Evolutionary conservation across 1,140 invertebrate species (phyloP), one percentile per base, ranked within the genome.

Genomic region (Varroa destructor): DNA sequence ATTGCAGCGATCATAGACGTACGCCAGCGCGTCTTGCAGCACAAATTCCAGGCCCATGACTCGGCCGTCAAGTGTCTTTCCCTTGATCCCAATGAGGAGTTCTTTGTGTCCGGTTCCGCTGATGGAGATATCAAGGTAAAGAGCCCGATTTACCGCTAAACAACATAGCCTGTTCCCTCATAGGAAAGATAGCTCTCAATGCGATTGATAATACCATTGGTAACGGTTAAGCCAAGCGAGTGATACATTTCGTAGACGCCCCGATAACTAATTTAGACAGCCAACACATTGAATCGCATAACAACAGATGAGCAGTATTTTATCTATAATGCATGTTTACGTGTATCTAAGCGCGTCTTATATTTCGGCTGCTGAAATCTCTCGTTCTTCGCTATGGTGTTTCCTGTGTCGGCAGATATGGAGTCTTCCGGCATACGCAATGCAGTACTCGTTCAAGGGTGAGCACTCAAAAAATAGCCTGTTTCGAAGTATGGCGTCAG

Each of bases 121-220:
- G 95, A 99, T 81, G 96, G 96, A 40, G 93, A 98, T 81, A 95
- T 99, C 74, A 98, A 98, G 86, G 94, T 96, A 80, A 75, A 72
- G 72, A 6, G 14, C 6, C 37, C 10, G 6, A 6, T 37, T 57
- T 43, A 25, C 70, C 6, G 6, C 57, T 61, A 71, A 43, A 58
- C n/a, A 71, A 40, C 36, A 25, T 55, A 6, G 14, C 6, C 57
- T 14, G 42, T 71, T 51, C 36, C 46, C 12, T 14, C 5, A 37
- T 54, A 40, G 54, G 42, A 46, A 42, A 56, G 14, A 72, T 64
- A 14, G 25, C 25, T 25, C 25, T 25, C 25, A 25, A 25, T 25
- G 25, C 25, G 25, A 25, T 25, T 25, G 25, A 25, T 25, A 25
- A 25, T 25, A 25, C 25, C 25, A 25, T 25, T 25, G 25, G 25